A percentile compares a stretch with the other conserved stretches of the same genome.
These are phyloP conservation scores for Tylochromis polylepis DNA, from an alignment of 2,113 vertebrate species.

Conservation along the genomic window DNA sequence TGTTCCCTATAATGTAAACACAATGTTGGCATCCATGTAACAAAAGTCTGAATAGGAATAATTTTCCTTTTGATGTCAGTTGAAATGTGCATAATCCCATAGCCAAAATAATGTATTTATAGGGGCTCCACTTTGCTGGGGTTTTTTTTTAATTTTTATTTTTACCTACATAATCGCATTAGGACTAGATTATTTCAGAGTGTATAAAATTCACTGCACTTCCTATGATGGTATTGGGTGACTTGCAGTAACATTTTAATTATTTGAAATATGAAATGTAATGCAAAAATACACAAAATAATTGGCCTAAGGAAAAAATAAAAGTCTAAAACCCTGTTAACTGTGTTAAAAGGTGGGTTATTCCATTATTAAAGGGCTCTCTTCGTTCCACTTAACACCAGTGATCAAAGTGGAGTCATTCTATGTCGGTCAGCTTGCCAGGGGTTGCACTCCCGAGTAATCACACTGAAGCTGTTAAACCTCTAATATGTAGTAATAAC, in stretches of 20 bases:
- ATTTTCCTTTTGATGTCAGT: not conserved
- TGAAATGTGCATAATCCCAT: not conserved
- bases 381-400: not conserved
- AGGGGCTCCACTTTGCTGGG: not conserved
- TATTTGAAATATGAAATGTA: not conserved
- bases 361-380: not conserved
- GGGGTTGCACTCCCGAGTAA: not conserved
- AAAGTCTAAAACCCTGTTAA: not conserved
- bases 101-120: not conserved
- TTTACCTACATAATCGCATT: not conserved
- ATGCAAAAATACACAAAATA: fast-evolving
- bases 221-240: not conserved
- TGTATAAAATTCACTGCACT: not conserved
- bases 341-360: not conserved
- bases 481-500: not conserved
- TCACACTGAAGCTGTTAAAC: not conserved
- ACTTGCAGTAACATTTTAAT: not conserved
- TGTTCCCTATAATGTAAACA: not conserved
- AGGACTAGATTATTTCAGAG: not conserved
- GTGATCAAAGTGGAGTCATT: not conserved
- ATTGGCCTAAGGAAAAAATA: not conserved
- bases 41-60: not conserved
- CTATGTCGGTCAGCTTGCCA: not conserved
- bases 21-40: not conserved
- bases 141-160: no score